Evolutionary conservation across 2,888 invertebrate species (phyloP), one percentile per base, ranked within the genome.

Genomic region (Macaria notata): DNA sequence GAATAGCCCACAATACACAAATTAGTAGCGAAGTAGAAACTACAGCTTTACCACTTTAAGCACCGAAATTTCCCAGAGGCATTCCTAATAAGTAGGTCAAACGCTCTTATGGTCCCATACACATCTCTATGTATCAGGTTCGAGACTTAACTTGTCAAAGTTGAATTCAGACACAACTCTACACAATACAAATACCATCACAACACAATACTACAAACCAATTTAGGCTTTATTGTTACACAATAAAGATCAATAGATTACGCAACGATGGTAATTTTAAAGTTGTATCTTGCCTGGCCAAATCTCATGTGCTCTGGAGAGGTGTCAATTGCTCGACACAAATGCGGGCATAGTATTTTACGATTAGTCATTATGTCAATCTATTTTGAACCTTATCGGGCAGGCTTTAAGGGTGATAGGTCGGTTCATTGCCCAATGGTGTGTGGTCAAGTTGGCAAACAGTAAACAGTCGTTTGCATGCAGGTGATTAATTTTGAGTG

Each of bases 321-420:
- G 71, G 77, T 81, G 81, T 81, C 81, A 79, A 81, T 78, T 75
- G 75, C 72, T 76, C 68, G 71, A 73, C 79, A 75, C 73, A 71
- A 69, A 73, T 78, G 69, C 70, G 59, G 63, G 65, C 65, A 68
- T 59, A 61, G 63, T 65, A 36, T 62, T 61, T 62, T 65, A 62
- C 50, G 39, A 54, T 59, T 66, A 45, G 45, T 49, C 38, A 50
- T 43, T 48, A 41, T 9, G 43, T 30, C 44, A 48, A 53, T 45
- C 57, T 46, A 71, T 69, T 60, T 56, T 68, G 33, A 52, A 60
- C 66, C 58, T 61, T 77, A 66, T 33, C n/a, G 0, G 3, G 0
- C 41, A 31, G 33, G 1, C 7, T 3, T 41, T 69, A 72, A 63
- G 54, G 47, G 45, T 56, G 49, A 51, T 9, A n/a, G 7, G 9